Evolutionary conservation across 2,797 vertebrate species (phyloP), one percentile per base, ranked within the genome.

Genomic region (Mormyrops boulengeri): DNA sequence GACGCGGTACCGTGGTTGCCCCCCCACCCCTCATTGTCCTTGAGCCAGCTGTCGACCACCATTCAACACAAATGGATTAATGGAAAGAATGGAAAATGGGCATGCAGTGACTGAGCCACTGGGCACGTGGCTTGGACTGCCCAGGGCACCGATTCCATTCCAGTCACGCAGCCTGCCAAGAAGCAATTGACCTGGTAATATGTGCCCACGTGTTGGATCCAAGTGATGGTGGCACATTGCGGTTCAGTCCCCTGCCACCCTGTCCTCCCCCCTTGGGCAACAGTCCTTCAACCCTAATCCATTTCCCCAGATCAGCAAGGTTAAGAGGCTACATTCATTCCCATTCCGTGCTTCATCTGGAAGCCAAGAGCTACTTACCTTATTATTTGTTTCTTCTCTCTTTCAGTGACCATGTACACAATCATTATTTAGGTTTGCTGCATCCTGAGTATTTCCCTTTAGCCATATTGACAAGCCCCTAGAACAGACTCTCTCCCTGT

Each of bases 241-340:
- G 73, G 34, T 19, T 44, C 38, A 44, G 30, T 38, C 73, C 73
- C 44, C 17, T 4, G 49, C 80, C 87, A 57, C 86, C 77, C 85
- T 26, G 49, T 17, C 53, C 60, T 53, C 50, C 62, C 87, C 90
- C 89, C 77, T 66, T 1, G 4, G 80, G 57, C 62, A 30, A 14
- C 44, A 14, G 50, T 14, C 22, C 69, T 73, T 17, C 47, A 55
- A 34, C 12, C 73, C 88, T 69, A 85, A 87, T 90, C 85, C 87
- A 57, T 91, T 87, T 85, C 57, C 53, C 53, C 73, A 69, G 87
- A 92, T 91, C 91, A 91, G 88, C 91, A 90, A 92, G 90, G 90
- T 92, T 90, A 91, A 80, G 90, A 85, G 69, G 85, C 53, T 88
- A 89, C 88, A 90, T 91, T 84, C 90, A 86, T 90, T 92, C 89